phyloP scores from a whole-genome alignment of 2,888 invertebrate species.

The Pemphredon lugubris region DNA sequence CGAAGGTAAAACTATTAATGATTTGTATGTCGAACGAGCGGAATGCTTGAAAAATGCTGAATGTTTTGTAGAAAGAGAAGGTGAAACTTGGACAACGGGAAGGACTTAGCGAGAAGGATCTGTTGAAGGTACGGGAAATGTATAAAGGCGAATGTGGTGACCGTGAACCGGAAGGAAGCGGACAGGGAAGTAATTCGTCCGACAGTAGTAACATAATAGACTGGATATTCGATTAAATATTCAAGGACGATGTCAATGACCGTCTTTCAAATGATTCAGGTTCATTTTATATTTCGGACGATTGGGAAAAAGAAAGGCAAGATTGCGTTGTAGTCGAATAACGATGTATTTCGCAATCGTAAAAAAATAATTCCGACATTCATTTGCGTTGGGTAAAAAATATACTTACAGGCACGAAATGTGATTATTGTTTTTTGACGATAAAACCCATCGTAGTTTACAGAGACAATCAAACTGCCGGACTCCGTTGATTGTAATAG shows the following conservation, averaged over 20 bases:
- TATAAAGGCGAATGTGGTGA: slow-evolving; percentile 80
- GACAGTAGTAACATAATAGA: too few species aligned
- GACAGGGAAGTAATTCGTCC: slow-evolving; percentile 20
- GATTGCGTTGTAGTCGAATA: too few species aligned
- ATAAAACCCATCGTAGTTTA: not conserved
- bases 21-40: too few species aligned
- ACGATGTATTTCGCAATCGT: not conserved
- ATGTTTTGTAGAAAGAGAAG: slow-evolving; percentile 79
- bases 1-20: slow-evolving; percentile 78
- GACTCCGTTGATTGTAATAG: slow-evolving; percentile 65
- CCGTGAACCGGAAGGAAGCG: slow-evolving; percentile 49
- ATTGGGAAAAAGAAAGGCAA: too few species aligned
- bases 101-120: slow-evolving; percentile 84
- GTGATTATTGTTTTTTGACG: too few species aligned
- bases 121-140: slow-evolving; percentile 84
- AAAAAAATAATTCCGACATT: not conserved
- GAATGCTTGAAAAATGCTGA: too few species aligned
- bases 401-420: too few species aligned
- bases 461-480: not conserved
- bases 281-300: too few species aligned
- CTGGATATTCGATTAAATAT: too few species aligned
- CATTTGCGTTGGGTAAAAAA: not conserved
- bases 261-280: too few species aligned
- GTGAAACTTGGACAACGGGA: slow-evolving; percentile 83
- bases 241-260: too few species aligned